Evolutionary conservation across 2,797 vertebrate species (phyloP).

Genomic region (Triplophysa bombifrons): DNA sequence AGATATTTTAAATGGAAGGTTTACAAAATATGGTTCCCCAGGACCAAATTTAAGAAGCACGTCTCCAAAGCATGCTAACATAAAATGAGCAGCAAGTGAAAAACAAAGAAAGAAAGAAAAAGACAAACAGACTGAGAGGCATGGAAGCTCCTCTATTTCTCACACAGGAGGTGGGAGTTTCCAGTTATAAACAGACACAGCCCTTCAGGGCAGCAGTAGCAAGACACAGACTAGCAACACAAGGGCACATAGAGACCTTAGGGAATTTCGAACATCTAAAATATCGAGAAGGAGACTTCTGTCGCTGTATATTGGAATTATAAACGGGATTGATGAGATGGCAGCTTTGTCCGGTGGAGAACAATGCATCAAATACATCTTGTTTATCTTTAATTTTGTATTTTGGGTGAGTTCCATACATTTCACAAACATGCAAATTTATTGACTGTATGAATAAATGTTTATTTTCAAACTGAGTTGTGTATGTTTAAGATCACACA

Average conservation of each 20-base stretch:
- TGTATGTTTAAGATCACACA: background rate
- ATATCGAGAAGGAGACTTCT: background rate
- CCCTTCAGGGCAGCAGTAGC: slow-evolving; percentile 4
- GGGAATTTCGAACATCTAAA: background rate
- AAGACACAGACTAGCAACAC: slow-evolving; percentile 1
- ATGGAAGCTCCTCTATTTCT: background rate
- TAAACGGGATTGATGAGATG: slow-evolving; percentile 61
- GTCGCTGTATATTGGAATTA: background rate
- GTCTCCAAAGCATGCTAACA: too few relatives aligned
- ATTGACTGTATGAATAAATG: background rate
- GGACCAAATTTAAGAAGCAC: background rate
- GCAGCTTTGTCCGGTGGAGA: slow-evolving; percentile 72
- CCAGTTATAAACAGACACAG: slow-evolving; percentile 30
- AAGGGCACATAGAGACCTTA: slow-evolving; percentile 4
- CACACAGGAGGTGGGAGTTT: slow-evolving; percentile 23
- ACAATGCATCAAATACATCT: slow-evolving; percentile 74
- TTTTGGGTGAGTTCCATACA: slow-evolving; percentile 73
- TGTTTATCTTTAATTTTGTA: slow-evolving; percentile 80
- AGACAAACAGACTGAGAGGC: background rate
- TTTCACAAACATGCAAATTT: background rate
- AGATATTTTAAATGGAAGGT: background rate
- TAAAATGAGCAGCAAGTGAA: background rate
- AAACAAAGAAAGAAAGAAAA: background rate
- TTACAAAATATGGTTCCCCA: background rate
- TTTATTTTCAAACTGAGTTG: background rate